A percentile compares a stretch with the other conserved stretches of the same genome.
These are phyloP conservation scores for Ochlodes sylvanus DNA, from an alignment of 2,888 invertebrate species.

Conservation along the genomic window DNA sequence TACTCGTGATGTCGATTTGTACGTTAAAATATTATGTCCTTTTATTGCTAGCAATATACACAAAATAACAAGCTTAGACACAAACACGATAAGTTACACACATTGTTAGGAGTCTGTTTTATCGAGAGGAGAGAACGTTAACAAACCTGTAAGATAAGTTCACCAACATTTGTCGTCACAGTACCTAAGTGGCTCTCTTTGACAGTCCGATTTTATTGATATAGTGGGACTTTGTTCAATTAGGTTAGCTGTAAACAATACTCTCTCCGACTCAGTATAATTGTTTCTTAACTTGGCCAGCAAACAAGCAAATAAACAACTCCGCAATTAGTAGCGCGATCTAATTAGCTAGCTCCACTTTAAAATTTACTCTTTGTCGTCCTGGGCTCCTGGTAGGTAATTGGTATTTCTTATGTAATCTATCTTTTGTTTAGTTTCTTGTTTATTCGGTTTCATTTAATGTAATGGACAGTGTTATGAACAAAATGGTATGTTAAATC, in stretches of 20 bases:
- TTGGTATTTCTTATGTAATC: slow-evolving; percentile 13
- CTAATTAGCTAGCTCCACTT: slow-evolving; percentile 24
- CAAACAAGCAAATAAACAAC: slow-evolving; percentile 11
- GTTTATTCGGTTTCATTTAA: background rate
- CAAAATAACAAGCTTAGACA: too few relatives aligned
- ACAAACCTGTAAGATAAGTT: too few relatives aligned
- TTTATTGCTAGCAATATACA: too few relatives aligned
- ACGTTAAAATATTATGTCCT: too few relatives aligned
- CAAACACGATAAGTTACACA: too few relatives aligned
- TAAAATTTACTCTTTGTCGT: slow-evolving; percentile 25
- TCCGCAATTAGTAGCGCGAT: slow-evolving; percentile 19
- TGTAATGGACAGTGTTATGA: too few relatives aligned
- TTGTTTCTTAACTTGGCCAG: slow-evolving; percentile 13
- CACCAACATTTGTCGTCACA: too few relatives aligned
- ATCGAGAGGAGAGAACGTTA: too few relatives aligned
- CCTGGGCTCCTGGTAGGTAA: slow-evolving; percentile 20
- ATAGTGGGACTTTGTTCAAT: slow-evolving; percentile 1
- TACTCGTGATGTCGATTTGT: too few relatives aligned
- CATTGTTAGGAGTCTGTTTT: too few relatives aligned
- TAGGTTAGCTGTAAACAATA: slow-evolving; percentile 9
- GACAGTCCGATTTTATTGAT: slow-evolving; percentile 6
- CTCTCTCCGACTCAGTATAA: background rate
- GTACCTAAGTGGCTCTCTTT: background rate
- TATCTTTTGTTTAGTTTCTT: background rate
- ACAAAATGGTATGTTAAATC: too few relatives aligned